Evolutionary conservation across 2,113 vertebrate genomes (phyloP).

Genomic region (Sinocyclocheilus anshuiensis): DNA sequence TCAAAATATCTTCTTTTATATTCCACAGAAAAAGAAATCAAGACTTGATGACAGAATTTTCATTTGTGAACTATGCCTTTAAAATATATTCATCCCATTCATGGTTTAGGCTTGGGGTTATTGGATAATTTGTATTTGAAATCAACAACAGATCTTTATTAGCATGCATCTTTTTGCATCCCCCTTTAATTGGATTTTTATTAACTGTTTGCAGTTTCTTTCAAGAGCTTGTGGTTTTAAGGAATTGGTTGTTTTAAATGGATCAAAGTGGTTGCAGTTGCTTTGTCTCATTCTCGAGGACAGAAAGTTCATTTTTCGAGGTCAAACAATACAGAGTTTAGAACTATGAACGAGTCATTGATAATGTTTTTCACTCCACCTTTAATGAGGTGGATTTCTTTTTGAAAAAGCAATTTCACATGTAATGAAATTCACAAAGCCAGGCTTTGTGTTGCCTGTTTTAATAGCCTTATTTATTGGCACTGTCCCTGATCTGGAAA

Average conservation of each 20-base stretch:
- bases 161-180: not conserved
- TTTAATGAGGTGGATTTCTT: slow-evolving; percentile 5
- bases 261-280: not conserved
- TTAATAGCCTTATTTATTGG: slow-evolving; percentile 21
- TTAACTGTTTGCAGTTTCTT: not conserved
- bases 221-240: not conserved
- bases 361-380: not conserved
- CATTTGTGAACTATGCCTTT: not conserved
- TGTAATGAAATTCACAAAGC: not conserved
- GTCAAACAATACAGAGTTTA: not conserved
- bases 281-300: not conserved
- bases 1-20: not conserved
- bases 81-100: not conserved
- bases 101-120: not conserved
- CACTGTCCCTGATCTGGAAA: slow-evolving; percentile 11
- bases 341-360: not conserved
- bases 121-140: slow-evolving; percentile 1
- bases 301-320: not conserved
- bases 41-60: no score
- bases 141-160: slow-evolving; percentile 28
- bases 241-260: not conserved
- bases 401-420: not conserved
- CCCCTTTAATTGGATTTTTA: not conserved
- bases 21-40: not conserved
- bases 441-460: not conserved